These are phyloP conservation scores for Chaenogobius annularis DNA, from an alignment of 2,113 vertebrate genomes.

Conservation along the genomic window DNA sequence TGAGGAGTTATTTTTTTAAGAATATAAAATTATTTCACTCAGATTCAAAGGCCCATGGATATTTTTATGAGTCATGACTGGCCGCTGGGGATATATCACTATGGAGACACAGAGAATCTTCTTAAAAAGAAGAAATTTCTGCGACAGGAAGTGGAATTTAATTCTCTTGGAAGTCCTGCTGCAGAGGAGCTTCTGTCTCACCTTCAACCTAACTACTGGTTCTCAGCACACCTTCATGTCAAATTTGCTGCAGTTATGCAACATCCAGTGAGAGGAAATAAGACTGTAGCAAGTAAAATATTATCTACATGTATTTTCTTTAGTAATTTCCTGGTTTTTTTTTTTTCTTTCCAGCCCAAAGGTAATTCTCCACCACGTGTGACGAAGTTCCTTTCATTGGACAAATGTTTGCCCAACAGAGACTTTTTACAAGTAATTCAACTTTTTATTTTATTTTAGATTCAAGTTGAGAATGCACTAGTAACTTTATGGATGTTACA, in stretches of 20 bases:
- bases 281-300: background rate
- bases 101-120: conserved; percentile 87
- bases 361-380: conserved; percentile 80
- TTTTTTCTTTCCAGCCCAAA: conserved; percentile 59
- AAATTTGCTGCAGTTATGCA: conserved; percentile 96
- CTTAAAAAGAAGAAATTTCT: conserved; percentile 91
- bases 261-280: conserved; percentile 81
- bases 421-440: conserved; percentile 93
- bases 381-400: conserved; percentile 95
- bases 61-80: conserved; percentile 97
- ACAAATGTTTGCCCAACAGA: conserved; percentile 93
- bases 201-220: conserved; percentile 93
- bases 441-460: background rate
- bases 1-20: background rate
- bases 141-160: conserved; percentile 91
- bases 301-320: background rate
- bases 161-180: conserved; percentile 89
- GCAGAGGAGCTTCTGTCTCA: conserved; percentile 90
- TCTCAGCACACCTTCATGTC: conserved; percentile 95
- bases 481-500: conserved; percentile 30
- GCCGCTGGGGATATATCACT: conserved; percentile 93
- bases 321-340: background rate
- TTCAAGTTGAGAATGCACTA: background rate
- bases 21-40: conserved; percentile 9
- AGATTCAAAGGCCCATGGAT: conserved; percentile 90